Percentiles rank a stretch among this genome's conserved stretches.
phyloP scores from a whole-genome alignment of 2,888 invertebrate species.

The Ophraella communa region DNA sequence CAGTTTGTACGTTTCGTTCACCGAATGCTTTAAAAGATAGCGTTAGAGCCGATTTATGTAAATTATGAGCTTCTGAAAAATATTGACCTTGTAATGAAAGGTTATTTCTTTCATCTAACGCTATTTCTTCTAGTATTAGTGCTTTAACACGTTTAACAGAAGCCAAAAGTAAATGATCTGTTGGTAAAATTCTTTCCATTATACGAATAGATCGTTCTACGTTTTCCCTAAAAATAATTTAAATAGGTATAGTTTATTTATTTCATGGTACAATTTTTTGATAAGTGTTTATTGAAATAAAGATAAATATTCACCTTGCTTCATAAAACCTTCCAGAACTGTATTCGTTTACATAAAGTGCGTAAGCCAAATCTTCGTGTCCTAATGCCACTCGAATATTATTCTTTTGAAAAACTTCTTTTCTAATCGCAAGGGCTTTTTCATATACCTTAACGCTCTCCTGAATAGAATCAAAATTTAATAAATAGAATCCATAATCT shows the following conservation, averaged over 20 bases:
- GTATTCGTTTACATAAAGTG: constrained; percentile 91
- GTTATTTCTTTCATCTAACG: constrained; percentile 73
- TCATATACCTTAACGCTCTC: constrained; percentile 86
- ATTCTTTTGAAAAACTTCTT: constrained; percentile 79
- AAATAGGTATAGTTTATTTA: background rate
- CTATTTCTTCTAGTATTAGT: constrained; percentile 91
- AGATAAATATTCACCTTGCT: constrained; percentile 66
- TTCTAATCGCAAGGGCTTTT: constrained; percentile 76
- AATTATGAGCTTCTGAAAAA: constrained; percentile 78
- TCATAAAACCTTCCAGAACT: constrained; percentile 84
- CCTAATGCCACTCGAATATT: constrained; percentile 89
- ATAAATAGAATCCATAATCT: constrained; percentile 89
- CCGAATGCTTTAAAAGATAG: constrained; percentile 85
- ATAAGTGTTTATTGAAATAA: no score
- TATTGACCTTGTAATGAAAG: constrained; percentile 59
- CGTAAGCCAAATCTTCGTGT: constrained; percentile 92
- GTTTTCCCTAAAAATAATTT: constrained; percentile 67
- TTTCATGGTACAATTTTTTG: no score
- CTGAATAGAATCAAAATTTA: constrained; percentile 85
- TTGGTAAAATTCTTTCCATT: constrained; percentile 79
- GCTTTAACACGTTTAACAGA: constrained; percentile 93
- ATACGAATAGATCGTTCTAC: constrained; percentile 83
- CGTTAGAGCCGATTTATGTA: constrained; percentile 83
- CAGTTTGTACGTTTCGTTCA: constrained; percentile 92
- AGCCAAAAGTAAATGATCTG: constrained; percentile 83